Percentiles rank a stretch among this genome's conserved stretches.
phyloP scores from a whole-genome alignment of 2,888 invertebrate species.

The Agrochola lota region DNA sequence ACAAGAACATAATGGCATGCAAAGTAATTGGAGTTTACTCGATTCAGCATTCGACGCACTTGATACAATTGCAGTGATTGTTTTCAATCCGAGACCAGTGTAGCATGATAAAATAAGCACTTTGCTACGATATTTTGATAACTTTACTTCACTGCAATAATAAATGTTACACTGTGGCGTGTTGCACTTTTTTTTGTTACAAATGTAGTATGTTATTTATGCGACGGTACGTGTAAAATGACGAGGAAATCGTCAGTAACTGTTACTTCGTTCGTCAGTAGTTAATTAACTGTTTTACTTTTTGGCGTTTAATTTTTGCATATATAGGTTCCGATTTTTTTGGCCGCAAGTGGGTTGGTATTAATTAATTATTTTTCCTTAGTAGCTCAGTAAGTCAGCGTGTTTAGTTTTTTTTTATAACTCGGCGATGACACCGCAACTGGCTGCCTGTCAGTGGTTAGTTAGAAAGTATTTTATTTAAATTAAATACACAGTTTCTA shows the following conservation, averaged over 20 bases:
- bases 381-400: conserved; percentile 60
- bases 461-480: conserved; percentile 31
- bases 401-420: conserved; percentile 15
- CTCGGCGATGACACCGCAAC: conserved; percentile 32
- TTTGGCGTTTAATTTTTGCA: conserved; percentile 52
- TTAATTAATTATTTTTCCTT: conserved; percentile 58
- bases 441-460: conserved; percentile 4
- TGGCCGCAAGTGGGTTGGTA: conserved; percentile 38
- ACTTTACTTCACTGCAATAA: conserved; percentile 27
- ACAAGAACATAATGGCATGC: not conserved
- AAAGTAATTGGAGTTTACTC: not conserved
- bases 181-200: conserved; percentile 46
- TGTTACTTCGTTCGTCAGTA: conserved; percentile 49
- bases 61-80: conserved; percentile 14
- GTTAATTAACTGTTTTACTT: conserved; percentile 41
- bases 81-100: conserved; percentile 23
- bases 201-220: conserved; percentile 46
- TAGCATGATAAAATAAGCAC: conserved; percentile 10
- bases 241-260: conserved; percentile 59
- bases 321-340: conserved; percentile 63
- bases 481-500: conserved; percentile 37
- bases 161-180: conserved; percentile 28
- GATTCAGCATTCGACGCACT: not conserved
- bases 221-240: conserved; percentile 45
- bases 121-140: conserved; percentile 16